Conservation (phyloP, 2,888 invertebrate genomes). For the Tachystola acroxantha region DNA sequence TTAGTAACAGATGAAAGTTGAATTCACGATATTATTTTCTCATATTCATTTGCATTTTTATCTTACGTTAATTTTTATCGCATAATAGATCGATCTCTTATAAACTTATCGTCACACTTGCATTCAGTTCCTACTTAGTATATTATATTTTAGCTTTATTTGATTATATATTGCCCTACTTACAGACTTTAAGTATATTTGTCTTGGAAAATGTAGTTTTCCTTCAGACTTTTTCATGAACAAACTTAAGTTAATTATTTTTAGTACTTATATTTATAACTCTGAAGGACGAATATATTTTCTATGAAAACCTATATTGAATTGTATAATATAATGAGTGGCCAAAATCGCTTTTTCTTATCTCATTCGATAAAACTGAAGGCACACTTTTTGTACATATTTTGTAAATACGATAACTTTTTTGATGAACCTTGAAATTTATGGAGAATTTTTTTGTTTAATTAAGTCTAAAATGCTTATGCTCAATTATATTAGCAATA, state of each 20-base stretch:
- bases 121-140: conserved; percentile 77
- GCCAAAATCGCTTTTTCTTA: conserved; percentile 60
- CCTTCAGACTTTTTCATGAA: conserved; percentile 35
- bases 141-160: conserved; percentile 59
- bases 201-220: conserved; percentile 57
- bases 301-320: conserved; percentile 22
- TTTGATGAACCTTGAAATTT: conserved; percentile 54
- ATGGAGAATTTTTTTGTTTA: conserved; percentile 48
- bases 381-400: conserved; percentile 68
- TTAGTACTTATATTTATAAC: conserved; percentile 17
- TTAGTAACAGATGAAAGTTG: conserved; percentile 6
- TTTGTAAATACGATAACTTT: conserved; percentile 67
- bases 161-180: conserved; percentile 24
- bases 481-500: conserved; percentile 72
- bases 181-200: conserved; percentile 7
- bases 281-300: conserved; percentile 47
- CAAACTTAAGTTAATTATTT: conserved; percentile 34
- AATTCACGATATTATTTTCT: conserved; percentile 11
- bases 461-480: conserved; percentile 67
- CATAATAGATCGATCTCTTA: conserved; percentile 48
- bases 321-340: conserved; percentile 43
- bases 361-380: conserved; percentile 35
- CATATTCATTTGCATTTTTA: conserved; percentile 63
- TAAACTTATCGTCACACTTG: conserved; percentile 44
- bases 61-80: conserved; percentile 57